phyloP scores from a whole-genome alignment of 2,888 invertebrate species.

The Elmis aenea region DNA sequence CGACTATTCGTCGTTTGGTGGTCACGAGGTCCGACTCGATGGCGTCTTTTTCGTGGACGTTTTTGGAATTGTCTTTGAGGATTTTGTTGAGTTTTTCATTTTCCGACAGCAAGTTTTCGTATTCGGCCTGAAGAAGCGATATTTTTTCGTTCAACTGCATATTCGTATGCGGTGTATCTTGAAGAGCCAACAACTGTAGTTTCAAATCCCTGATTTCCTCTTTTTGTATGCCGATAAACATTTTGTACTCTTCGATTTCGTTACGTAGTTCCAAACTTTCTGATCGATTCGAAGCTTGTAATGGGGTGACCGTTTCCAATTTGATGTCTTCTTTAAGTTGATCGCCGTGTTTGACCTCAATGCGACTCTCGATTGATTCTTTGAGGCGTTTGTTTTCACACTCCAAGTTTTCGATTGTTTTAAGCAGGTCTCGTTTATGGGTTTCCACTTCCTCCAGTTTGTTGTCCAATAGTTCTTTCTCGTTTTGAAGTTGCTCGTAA shows the following conservation, averaged over 20 bases:
- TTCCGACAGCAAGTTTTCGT: conserved; percentile 31
- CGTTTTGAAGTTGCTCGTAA: conserved; percentile 45
- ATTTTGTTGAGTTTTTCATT: conserved; percentile 31
- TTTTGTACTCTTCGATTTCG: conserved; percentile 27
- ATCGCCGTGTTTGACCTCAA: conserved; percentile 44
- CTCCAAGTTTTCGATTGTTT: conserved; percentile 34
- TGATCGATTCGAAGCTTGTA: conserved; percentile 2
- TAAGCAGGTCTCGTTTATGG: background rate
- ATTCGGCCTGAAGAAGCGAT: conserved; percentile 21
- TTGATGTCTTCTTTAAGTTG: conserved; percentile 22
- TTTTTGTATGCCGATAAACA: conserved; percentile 29
- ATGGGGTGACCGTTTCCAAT: conserved; percentile 7
- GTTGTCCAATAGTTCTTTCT: conserved; percentile 49
- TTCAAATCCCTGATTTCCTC: conserved; percentile 29
- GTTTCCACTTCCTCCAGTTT: conserved; percentile 38
- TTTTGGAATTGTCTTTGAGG: conserved; percentile 30
- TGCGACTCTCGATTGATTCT: conserved; percentile 40
- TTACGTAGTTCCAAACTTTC: conserved; percentile 10
- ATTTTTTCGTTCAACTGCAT: conserved; percentile 11
- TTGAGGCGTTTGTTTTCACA: conserved; percentile 42
- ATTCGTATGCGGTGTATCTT: conserved; percentile 14
- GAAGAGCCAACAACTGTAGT: conserved; percentile 21
- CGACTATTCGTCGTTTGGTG: conserved; percentile 27
- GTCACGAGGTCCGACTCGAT: conserved; percentile 29
- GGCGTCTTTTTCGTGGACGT: conserved; percentile 33